Conservation (phyloP, 2,888 invertebrate species). For the Andricus curvator region DNA sequence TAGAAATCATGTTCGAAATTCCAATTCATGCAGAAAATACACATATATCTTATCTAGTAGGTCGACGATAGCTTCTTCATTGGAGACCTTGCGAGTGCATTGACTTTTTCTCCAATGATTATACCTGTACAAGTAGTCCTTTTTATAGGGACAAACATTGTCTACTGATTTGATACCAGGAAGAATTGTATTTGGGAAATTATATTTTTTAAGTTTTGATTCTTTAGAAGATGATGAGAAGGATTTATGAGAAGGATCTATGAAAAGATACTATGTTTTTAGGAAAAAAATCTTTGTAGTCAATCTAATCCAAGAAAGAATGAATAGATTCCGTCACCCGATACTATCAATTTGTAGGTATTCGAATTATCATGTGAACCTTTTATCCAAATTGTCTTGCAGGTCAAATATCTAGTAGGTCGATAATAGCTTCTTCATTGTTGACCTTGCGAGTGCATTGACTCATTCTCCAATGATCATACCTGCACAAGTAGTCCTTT, state of each 20-base stretch:
- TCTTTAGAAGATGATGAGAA: too few relatives aligned
- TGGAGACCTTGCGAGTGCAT: not conserved
- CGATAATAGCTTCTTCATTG: not conserved
- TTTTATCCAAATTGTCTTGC: not conserved
- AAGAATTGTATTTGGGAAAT: too few relatives aligned
- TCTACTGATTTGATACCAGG: too few relatives aligned
- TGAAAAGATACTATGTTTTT: too few relatives aligned
- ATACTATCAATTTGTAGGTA: not conserved
- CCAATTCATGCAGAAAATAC: not conserved
- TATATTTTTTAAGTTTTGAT: too few relatives aligned
- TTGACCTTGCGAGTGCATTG: not conserved
- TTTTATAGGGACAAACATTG: too few relatives aligned
- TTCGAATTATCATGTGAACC: not conserved
- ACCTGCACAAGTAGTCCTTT: not conserved
- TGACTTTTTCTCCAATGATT: not conserved
- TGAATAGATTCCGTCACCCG: not conserved
- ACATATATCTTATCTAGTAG: not conserved
- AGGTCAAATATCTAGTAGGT: not conserved
- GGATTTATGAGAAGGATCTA: too few relatives aligned
- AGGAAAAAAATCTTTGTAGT: not conserved
- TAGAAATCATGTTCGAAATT: too few relatives aligned
- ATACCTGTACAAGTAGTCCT: not conserved
- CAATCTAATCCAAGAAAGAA: not conserved
- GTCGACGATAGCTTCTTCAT: not conserved
- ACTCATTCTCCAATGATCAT: not conserved